Percentiles rank a stretch among this genome's conserved stretches.
Evolutionary conservation across 2,888 invertebrate species (phyloP).

Genomic region (Drosophila bunnanda): DNA sequence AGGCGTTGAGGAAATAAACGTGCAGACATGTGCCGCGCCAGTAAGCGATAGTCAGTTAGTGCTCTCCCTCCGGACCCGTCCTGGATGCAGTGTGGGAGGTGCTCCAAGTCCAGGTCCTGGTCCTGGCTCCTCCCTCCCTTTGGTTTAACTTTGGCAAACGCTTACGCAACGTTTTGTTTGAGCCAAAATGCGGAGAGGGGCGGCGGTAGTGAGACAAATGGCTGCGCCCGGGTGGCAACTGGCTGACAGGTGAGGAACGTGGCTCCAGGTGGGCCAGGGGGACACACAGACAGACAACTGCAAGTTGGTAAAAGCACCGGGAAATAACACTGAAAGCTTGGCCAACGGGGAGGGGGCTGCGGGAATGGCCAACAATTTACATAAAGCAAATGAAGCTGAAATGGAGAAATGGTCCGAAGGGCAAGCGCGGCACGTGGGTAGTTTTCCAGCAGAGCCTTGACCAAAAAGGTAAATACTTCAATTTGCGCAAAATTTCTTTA

Average conservation of each 20-base stretch:
- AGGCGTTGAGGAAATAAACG: slow-evolving; percentile 40
- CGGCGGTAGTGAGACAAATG: slow-evolving; percentile 62
- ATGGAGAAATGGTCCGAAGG: slow-evolving; percentile 47
- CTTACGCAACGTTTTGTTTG: slow-evolving; percentile 74
- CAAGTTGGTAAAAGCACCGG: slow-evolving; percentile 62
- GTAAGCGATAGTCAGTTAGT: slow-evolving; percentile 71
- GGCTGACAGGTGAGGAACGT: slow-evolving; percentile 64
- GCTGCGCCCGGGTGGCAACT: slow-evolving; percentile 60
- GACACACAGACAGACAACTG: slow-evolving; percentile 31
- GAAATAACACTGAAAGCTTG: slow-evolving; percentile 57
- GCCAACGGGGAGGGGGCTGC: not conserved
- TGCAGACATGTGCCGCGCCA: slow-evolving; percentile 66
- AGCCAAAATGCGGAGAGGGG: slow-evolving; percentile 19
- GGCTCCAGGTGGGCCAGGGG: slow-evolving; percentile 12
- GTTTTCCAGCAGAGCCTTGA: slow-evolving; percentile 46
- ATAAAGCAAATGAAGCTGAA: slow-evolving; percentile 74
- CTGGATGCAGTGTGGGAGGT: slow-evolving; percentile 10
- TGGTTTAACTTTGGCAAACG: slow-evolving; percentile 69
- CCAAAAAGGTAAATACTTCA: slow-evolving; percentile 74
- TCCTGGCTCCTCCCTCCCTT: no score
- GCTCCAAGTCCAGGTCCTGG: not conserved
- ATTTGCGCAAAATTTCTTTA: slow-evolving; percentile 67
- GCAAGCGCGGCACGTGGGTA: slow-evolving; percentile 38
- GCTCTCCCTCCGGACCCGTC: slow-evolving; percentile 21
- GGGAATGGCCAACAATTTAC: slow-evolving; percentile 56